Evolutionary conservation across 2,888 invertebrate species (phyloP).

Genomic region (Pterostichus niger): DNA sequence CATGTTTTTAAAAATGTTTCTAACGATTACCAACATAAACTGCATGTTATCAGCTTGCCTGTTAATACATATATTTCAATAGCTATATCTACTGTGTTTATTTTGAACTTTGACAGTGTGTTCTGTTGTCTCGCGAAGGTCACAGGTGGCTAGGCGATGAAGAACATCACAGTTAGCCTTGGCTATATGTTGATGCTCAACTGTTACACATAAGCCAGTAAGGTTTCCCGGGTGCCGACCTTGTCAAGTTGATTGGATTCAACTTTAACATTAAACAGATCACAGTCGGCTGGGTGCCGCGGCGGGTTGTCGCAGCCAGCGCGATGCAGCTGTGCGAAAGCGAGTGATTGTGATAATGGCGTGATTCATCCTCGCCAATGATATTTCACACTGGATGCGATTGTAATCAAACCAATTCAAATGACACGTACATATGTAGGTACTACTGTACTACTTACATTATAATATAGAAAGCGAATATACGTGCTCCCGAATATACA

Average conservation of each 20-base stretch:
- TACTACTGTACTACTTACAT: no score
- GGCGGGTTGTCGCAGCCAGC: not conserved
- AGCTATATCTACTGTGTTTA: not conserved
- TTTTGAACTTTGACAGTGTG: conserved; percentile 59
- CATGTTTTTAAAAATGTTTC: no score
- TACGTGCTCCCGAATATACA: no score
- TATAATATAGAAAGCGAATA: no score
- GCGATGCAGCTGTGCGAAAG: conserved; percentile 32
- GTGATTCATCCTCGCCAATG: conserved; percentile 13
- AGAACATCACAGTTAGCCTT: conserved; percentile 48
- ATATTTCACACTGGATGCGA: not conserved
- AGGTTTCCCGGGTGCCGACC: conserved; percentile 60
- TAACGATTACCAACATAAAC: no score
- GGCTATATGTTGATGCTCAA: conserved; percentile 3
- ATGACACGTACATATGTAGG: not conserved
- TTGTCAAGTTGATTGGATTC: conserved; percentile 62
- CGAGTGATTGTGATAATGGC: not conserved
- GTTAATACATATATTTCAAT: no score
- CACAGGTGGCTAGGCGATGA: conserved; percentile 48
- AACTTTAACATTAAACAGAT: conserved; percentile 61
- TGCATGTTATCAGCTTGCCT: no score
- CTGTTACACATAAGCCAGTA: conserved; percentile 59
- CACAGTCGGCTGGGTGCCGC: conserved; percentile 32
- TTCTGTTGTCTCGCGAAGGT: conserved; percentile 45
- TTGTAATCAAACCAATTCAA: not conserved